These are phyloP conservation scores for Gallinago paraguaiae DNA, from an alignment of 2,113 vertebrate species.

Conservation along the genomic window DNA sequence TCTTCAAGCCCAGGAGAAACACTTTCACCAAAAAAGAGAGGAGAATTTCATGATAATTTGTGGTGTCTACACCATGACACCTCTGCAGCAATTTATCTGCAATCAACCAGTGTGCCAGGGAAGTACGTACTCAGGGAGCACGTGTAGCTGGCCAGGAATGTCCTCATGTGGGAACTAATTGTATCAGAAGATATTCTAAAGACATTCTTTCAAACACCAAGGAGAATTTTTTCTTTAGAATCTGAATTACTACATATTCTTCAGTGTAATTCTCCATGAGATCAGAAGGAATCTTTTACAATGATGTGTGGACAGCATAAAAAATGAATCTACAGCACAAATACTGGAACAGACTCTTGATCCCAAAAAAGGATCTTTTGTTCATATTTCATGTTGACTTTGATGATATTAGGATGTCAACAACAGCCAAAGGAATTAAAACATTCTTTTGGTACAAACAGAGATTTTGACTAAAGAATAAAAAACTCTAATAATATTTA, in stretches of 20 bases:
- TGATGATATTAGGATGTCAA: constrained; percentile 28
- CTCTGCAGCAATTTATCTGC: neutral
- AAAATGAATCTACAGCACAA: neutral
- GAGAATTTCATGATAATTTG: neutral
- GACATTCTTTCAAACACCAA: neutral
- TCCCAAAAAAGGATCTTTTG: neutral
- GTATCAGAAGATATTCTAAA: neutral
- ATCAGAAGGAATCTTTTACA: neutral
- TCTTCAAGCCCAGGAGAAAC: neutral
- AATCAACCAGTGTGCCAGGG: neutral
- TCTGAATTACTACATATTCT: neutral
- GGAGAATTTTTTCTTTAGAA: neutral
- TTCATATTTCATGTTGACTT: constrained; percentile 14
- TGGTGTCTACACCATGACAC: neutral
- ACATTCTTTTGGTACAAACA: constrained; percentile 13
- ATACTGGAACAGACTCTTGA: neutral
- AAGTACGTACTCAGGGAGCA: neutral
- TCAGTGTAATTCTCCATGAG: neutral
- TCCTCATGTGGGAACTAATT: neutral
- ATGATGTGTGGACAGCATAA: neutral
- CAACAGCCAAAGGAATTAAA: constrained; percentile 58
- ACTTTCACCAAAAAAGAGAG: neutral
- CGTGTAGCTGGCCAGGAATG: neutral
- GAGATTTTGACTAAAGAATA: constrained; percentile 46
- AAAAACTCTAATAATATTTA: constrained; percentile 5